Conservation (phyloP, 2,113 vertebrate species). For the Ptyas mucosa region DNA sequence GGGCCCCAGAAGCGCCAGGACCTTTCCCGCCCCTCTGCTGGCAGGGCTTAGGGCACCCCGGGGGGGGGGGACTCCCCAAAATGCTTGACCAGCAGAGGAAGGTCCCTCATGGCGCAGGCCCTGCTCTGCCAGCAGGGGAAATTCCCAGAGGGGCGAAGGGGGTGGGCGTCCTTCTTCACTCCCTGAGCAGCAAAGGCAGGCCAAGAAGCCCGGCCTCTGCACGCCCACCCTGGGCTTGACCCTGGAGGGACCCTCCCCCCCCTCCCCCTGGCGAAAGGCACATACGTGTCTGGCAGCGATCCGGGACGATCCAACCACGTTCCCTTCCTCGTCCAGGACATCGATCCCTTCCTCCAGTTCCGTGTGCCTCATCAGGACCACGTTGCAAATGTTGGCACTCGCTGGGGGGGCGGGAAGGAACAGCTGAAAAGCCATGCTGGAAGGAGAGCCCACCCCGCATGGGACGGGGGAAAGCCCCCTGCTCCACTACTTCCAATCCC, state of each 20-base stretch:
- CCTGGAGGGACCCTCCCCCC: background rate
- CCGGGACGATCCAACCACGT: slow-evolving; percentile 83
- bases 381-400: slow-evolving; percentile 91
- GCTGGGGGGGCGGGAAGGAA: slow-evolving; percentile 68
- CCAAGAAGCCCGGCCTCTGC: background rate
- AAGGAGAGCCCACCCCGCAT: background rate
- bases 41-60: background rate
- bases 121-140: background rate
- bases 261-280: slow-evolving; percentile 23
- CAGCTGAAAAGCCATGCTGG: background rate
- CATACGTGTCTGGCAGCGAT: slow-evolving; percentile 86
- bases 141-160: background rate
- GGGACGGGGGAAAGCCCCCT: background rate
- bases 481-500: background rate
- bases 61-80: background rate
- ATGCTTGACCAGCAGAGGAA: background rate
- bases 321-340: slow-evolving; percentile 77
- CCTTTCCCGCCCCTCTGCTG: background rate
- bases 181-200: background rate
- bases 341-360: slow-evolving; percentile 88
- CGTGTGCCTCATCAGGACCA: slow-evolving; percentile 88
- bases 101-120: background rate
- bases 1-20: background rate
- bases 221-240: background rate
- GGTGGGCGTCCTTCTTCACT: background rate